Conservation (phyloP, 2,888 invertebrate species). For the Meiosimyza platycephala region DNA sequence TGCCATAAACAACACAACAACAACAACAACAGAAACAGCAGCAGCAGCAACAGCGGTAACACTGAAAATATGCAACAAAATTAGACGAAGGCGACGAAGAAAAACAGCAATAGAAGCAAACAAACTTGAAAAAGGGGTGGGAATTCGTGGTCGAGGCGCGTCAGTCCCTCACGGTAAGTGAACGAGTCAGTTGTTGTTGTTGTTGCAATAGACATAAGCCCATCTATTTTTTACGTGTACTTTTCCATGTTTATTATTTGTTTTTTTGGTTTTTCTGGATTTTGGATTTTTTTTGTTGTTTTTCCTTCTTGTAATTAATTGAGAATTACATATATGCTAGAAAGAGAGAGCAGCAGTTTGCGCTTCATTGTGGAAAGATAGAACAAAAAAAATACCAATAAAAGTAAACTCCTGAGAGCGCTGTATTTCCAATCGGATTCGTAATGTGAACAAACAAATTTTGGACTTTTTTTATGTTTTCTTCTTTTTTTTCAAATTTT, state of each 20-base stretch:
- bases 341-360: conserved; percentile 1
- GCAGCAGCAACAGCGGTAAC: conserved; percentile 31
- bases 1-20: conserved; percentile 41
- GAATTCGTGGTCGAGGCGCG: conserved; percentile 13
- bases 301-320: conserved; percentile 33
- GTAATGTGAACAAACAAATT: conserved; percentile 16
- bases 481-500: neutral
- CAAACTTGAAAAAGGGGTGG: conserved; percentile 31
- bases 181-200: conserved; percentile 6
- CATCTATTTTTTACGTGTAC: conserved; percentile 49
- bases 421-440: conserved; percentile 26
- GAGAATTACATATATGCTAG: conserved; percentile 9
- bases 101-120: conserved; percentile 13
- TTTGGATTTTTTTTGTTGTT: conserved; percentile 8
- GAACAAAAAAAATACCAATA: neutral
- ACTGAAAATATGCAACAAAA: conserved; percentile 17
- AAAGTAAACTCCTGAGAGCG: conserved; percentile 15
- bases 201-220: conserved; percentile 17
- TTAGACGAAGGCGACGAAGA: conserved; percentile 16
- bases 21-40: conserved; percentile 40
- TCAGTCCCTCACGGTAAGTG: conserved; percentile 6
- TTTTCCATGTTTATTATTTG: conserved; percentile 62
- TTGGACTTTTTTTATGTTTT: neutral
- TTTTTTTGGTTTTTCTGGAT: conserved; percentile 50
- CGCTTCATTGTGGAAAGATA: neutral